Percentiles rank a stretch among this genome's conserved stretches.
Evolutionary conservation across 2,797 vertebrate genomes (phyloP).

Genomic region (Pseudochirops cupreus): DNA sequence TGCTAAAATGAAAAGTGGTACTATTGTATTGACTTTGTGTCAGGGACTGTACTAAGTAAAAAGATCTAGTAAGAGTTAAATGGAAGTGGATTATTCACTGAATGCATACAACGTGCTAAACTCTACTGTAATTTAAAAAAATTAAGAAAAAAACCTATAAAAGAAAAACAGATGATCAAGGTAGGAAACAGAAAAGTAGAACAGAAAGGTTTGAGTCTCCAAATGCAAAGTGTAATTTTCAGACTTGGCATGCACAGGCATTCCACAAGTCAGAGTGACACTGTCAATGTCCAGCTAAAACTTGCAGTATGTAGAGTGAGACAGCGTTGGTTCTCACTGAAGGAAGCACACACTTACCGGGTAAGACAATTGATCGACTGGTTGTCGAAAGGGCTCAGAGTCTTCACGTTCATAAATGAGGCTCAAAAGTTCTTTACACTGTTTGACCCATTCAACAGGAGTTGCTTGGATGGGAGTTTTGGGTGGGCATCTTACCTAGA

Average conservation of each 20-base stretch:
- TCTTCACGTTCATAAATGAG: constrained; percentile 93
- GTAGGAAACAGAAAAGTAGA: not conserved
- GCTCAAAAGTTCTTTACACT: constrained; percentile 93
- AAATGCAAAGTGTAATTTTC: not conserved
- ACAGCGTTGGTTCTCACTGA: constrained; percentile 32
- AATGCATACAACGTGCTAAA: not conserved
- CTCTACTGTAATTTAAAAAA: constrained; percentile 28
- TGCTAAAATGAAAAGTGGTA: constrained; percentile 47
- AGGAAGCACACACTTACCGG: constrained; percentile 87
- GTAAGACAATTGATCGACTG: constrained; percentile 93
- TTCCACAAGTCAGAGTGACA: constrained; percentile 16
- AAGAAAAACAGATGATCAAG: constrained; percentile 35
- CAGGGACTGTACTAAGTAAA: constrained; percentile 35
- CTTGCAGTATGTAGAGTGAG: not conserved
- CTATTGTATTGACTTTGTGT: not conserved
- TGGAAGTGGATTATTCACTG: not conserved
- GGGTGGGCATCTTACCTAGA: constrained; percentile 83
- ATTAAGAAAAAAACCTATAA: constrained; percentile 47
- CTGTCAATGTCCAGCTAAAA: not conserved
- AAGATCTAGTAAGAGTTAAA: constrained; percentile 46
- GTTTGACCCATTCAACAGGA: constrained; percentile 90
- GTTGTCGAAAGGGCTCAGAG: constrained; percentile 94
- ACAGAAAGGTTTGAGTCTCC: constrained; percentile 20
- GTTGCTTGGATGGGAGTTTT: constrained; percentile 90
- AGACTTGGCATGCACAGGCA: constrained; percentile 36